These are phyloP conservation scores for Candoia aspera DNA, from an alignment of 2,113 vertebrate genomes.

Conservation along the genomic window DNA sequence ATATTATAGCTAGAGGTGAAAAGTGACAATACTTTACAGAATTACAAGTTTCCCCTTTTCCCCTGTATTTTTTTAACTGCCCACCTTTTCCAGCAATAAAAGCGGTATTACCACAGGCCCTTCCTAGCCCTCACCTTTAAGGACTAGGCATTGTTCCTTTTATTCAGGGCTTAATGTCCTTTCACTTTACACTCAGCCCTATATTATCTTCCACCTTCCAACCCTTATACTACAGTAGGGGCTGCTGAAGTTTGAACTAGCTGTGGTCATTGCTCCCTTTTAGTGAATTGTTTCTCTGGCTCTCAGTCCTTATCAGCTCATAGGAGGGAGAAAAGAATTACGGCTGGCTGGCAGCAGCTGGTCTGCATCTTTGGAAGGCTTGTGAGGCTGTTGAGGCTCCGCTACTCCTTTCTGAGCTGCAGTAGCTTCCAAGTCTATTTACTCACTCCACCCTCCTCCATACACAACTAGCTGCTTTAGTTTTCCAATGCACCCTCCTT, in stretches of 20 bases:
- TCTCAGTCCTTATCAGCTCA: background rate
- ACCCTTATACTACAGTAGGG: background rate
- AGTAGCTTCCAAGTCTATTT: background rate
- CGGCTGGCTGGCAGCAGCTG: background rate
- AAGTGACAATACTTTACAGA: background rate
- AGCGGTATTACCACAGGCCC: background rate
- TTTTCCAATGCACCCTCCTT: background rate
- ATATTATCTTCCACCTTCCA: background rate
- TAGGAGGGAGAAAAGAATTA: background rate
- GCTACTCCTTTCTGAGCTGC: background rate
- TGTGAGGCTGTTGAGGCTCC: background rate
- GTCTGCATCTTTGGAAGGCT: background rate
- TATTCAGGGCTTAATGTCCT: background rate
- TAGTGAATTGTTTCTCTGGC: background rate
- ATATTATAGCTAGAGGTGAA: background rate
- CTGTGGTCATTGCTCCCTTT: background rate
- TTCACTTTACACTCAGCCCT: background rate
- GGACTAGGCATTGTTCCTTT: background rate
- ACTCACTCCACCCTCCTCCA: background rate
- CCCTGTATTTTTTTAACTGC: background rate
- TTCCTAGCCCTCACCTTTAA: too few relatives aligned
- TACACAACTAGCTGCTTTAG: background rate
- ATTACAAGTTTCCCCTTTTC: background rate
- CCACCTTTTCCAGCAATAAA: background rate
- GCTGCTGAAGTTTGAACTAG: background rate